Evolutionary conservation across 2,797 vertebrate genomes (phyloP), one percentile per base, ranked within the genome.

Genomic region (Cossypha polioptera): DNA sequence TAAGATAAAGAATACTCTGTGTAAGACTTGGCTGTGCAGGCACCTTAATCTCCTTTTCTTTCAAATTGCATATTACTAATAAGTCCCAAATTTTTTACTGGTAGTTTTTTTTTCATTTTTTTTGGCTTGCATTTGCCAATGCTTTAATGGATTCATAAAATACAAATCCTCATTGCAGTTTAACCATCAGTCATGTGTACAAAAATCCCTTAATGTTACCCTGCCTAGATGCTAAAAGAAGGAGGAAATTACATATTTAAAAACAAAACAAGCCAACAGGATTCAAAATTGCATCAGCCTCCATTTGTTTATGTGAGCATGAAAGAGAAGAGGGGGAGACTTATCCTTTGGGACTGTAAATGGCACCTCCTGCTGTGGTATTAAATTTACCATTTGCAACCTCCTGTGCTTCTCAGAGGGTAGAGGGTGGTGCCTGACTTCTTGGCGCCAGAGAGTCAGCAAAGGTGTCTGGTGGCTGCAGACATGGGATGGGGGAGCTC

Each of bases 381-480:
- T 97, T 96, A 97, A 94, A 97, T 98, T 97, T 65, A 96, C 96
- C 81, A 88, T 95, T 96, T 94, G 96, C 95, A 96, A 79, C 92
- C 96, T 96, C 94, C 93, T 93, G 95, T 73, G 96, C 88, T 62
- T 79, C 95, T 92, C 86, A 92, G 72, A 53, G 94, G 58, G 69
- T 58, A 31, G 86, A 92, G 86, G 90, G 83, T 96, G 95, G 93
- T 80, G 92, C 71, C 96, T 96, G 95, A 73, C 88, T 97, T 96
- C 92, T 88, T 95, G 97, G 97, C 91, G 86, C 95, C 95, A 68
- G 95, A 36, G 58, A 88, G 43, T 42, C 93, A 90, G 79, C 93
- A 85, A 94, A 96, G 94, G 97, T 97, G 93, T 88, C 96, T 96
- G 81, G 90, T 77, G 76, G 93, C 95, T 77, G 84, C 80, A 77